Evolutionary conservation across 2,113 vertebrate genomes (phyloP).

Genomic region (Arothron firmamentum): DNA sequence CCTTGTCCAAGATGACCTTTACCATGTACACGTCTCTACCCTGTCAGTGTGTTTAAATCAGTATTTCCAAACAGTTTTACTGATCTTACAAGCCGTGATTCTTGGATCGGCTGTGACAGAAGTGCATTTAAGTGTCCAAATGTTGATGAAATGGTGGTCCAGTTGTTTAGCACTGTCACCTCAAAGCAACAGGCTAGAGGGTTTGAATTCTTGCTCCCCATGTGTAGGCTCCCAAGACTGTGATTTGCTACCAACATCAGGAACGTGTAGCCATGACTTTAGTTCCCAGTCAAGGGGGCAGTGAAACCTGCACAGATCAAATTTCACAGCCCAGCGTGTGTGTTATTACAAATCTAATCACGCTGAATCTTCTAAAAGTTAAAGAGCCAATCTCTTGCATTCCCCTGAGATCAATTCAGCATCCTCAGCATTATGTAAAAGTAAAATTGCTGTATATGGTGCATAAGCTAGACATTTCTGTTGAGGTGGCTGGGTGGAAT

Average conservation of each 20-base stretch:
- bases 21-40: slow-evolving; percentile 25
- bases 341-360: no score
- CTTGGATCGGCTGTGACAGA: slow-evolving; percentile 28
- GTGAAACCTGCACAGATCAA: no score
- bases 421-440: slow-evolving; percentile 3
- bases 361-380: no score
- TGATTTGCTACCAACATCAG: no score
- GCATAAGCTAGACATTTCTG: slow-evolving; percentile 48
- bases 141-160: no score
- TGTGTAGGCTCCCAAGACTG: no score
- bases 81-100: slow-evolving; percentile 33
- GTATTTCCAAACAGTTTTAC: slow-evolving; percentile 39
- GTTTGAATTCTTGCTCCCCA: no score
- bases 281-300: no score
- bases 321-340: no score
- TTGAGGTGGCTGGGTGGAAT: slow-evolving; percentile 65
- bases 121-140: slow-evolving; percentile 16
- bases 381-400: background rate
- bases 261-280: no score
- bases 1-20: slow-evolving; percentile 56
- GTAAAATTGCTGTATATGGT: slow-evolving; percentile 9
- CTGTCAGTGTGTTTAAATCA: slow-evolving; percentile 31
- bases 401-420: background rate
- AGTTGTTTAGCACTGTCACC: no score
- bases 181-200: no score